Evolutionary conservation across 2,113 vertebrate genomes (phyloP).

Genomic region (Coturnix japonica): DNA sequence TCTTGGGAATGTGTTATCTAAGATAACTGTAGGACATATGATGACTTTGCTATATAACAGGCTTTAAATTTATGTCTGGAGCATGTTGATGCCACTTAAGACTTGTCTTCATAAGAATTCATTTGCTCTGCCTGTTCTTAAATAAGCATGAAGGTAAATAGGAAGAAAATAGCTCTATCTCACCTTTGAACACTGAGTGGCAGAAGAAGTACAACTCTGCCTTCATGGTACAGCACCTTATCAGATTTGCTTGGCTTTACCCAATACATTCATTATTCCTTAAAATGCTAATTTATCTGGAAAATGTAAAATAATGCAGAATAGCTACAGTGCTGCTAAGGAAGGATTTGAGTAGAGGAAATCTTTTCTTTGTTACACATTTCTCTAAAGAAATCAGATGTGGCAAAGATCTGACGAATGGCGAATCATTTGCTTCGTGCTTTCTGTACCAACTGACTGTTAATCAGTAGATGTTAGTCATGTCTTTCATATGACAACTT

Average conservation of each 20-base stretch:
- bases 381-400: background rate
- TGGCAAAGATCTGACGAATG: background rate
- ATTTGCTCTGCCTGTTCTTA: background rate
- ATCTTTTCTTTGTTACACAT: background rate
- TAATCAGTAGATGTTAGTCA: background rate
- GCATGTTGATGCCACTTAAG: background rate
- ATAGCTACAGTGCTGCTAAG: background rate
- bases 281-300: background rate
- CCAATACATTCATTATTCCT: background rate
- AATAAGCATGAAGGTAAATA: background rate
- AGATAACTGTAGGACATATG: background rate
- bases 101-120: background rate
- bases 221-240: background rate
- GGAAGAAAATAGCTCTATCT: background rate
- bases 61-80: background rate
- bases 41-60: background rate
- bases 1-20: background rate
- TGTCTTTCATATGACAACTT: background rate
- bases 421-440: background rate
- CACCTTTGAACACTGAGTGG: constrained; percentile 49
- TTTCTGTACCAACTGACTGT: background rate
- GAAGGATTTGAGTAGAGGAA: background rate
- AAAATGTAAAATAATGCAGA: background rate
- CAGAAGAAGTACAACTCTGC: constrained; percentile 26
- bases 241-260: background rate